Conservation (phyloP, 2,888 invertebrate genomes). For the Melipona bicolor region DNA sequence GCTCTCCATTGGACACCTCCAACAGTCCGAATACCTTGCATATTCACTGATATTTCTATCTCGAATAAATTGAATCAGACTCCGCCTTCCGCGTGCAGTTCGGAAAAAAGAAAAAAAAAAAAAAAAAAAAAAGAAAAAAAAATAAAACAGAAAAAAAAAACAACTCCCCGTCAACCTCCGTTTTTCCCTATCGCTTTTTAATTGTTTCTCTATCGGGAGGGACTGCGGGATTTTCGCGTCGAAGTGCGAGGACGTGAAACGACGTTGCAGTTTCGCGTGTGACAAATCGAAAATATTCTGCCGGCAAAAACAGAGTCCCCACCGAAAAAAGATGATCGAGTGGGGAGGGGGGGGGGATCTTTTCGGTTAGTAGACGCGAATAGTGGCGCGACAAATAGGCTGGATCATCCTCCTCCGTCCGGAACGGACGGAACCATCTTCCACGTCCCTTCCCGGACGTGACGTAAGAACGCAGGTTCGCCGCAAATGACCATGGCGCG, state of each 20-base stretch:
- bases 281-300: not conserved
- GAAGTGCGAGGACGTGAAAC: not conserved
- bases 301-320: fast-evolving
- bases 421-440: not conserved
- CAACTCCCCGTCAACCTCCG: no score
- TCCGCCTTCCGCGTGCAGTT: not conserved
- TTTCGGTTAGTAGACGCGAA: no score
- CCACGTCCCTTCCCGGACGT: not conserved
- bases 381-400: no score
- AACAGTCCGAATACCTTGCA: conserved; percentile 51
- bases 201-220: not conserved
- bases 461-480: not conserved
- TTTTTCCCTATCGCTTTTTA: not conserved
- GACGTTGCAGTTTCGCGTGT: not conserved
- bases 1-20: conserved; percentile 69
- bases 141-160: no score
- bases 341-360: no score
- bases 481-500: conserved; percentile 8
- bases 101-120: not conserved
- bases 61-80: conserved; percentile 40
- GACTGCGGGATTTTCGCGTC: not conserved
- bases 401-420: no score
- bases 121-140: not conserved
- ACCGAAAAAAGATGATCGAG: no score
- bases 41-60: conserved; percentile 43